phyloP scores from a whole-genome alignment of 2,113 vertebrate genomes.

The Podarcis raffonei region DNA sequence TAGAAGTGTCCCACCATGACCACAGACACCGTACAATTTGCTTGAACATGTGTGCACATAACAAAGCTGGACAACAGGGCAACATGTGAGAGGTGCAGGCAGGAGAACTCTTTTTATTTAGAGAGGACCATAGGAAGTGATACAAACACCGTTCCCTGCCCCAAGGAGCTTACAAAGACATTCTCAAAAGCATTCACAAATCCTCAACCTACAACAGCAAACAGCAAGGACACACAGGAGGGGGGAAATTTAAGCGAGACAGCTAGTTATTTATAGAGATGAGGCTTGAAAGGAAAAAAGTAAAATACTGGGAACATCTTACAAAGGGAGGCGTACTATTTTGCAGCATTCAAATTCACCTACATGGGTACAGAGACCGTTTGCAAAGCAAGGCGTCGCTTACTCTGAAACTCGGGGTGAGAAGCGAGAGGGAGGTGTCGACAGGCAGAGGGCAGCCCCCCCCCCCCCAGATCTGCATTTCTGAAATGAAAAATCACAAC shows the following conservation, averaged over 20 bases:
- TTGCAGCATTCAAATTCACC: neutral
- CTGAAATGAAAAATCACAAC: neutral
- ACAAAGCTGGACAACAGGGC: neutral
- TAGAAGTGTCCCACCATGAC: no score
- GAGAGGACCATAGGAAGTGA: neutral
- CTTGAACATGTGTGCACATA: neutral
- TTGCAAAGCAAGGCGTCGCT: neutral
- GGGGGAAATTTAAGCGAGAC: neutral
- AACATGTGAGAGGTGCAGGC: neutral
- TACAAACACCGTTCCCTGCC: neutral
- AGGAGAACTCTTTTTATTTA: neutral
- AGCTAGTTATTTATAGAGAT: neutral
- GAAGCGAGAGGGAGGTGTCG: no score
- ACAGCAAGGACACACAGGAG: neutral
- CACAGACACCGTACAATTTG: neutral
- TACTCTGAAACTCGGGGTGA: neutral
- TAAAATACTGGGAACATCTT: neutral
- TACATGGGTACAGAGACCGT: no score
- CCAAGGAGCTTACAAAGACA: neutral
- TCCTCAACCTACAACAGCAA: neutral
- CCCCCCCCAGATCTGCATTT: neutral
- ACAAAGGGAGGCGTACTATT: neutral
- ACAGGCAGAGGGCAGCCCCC: no score
- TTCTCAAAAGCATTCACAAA: neutral
- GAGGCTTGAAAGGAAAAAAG: neutral